Evolutionary conservation across 2,113 vertebrate species (phyloP).

Genomic region (Isichthys henryi): DNA sequence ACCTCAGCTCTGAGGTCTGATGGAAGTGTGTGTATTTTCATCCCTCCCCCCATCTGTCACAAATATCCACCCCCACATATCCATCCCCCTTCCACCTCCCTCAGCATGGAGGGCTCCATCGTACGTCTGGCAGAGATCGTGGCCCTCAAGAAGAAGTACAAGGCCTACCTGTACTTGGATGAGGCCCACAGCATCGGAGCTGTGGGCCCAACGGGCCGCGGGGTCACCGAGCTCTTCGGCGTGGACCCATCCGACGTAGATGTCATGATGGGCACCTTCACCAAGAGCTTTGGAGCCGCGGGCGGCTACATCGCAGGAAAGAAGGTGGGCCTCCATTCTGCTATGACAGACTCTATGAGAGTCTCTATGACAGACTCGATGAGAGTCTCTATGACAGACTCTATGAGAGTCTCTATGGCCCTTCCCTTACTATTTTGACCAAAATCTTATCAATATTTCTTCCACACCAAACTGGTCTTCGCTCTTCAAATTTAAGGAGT

Average conservation of each 20-base stretch:
- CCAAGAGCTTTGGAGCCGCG: slow-evolving; percentile 81
- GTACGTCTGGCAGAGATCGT: slow-evolving; percentile 76
- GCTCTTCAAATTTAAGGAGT: neutral
- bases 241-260: slow-evolving; percentile 73
- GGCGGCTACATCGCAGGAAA: slow-evolving; percentile 89
- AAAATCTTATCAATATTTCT: neutral
- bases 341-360: neutral
- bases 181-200: slow-evolving; percentile 90
- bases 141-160: slow-evolving; percentile 87
- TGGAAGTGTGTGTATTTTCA: neutral
- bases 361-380: neutral
- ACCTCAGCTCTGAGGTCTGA: neutral
- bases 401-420: neutral
- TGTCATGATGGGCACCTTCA: slow-evolving; percentile 88
- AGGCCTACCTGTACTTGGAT: slow-evolving; percentile 86
- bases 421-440: neutral
- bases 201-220: slow-evolving; percentile 68
- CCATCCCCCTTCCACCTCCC: slow-evolving; percentile 12
- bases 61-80: neutral
- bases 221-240: slow-evolving; percentile 76
- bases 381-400: neutral
- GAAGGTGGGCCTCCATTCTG: slow-evolving; percentile 59
- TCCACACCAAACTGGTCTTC: neutral
- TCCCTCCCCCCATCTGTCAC: slow-evolving; percentile 4
- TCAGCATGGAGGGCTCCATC: slow-evolving; percentile 89